Evolutionary conservation across 2,797 vertebrate species (phyloP), one percentile per base, ranked within the genome.

Genomic region (Nannoperca obscura): DNA sequence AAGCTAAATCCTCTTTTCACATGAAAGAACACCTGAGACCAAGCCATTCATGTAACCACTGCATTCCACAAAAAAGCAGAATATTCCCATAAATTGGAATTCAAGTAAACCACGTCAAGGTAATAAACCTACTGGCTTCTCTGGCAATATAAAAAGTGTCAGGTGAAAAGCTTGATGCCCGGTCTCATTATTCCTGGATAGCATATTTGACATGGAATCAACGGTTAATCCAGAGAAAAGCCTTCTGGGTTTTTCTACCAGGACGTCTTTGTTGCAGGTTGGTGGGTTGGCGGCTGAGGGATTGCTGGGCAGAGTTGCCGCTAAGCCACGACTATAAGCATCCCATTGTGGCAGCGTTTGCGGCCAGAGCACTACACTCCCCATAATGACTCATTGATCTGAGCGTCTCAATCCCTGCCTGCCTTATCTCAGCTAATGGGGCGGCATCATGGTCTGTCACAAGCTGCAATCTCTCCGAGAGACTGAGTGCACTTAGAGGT

Each of bases 351-450:
- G 62, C 57, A 64, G 58, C 12, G 67, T 44, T 76, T 55, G 59
- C 7, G 36, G 68, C 84, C 50, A 47, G 47, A 34, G 67, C 83
- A 53, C 69, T 81, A 70, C 78, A 79, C 88, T 88, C 74, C 79
- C 67, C 75, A 27, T 89, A 90, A 87, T 85, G 88, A 92, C 85
- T 89, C 90, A 89, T 85, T 89, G 92, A 93, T 89, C 88, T 88
- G 83, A 88, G 86, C 88, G 81, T 62, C 78, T 86, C 90, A 82
- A 91, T 90, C 88, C 87, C 88, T 83, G 68, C 78, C 81, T 61
- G 76, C 80, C 76, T 92, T 90, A 92, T 93, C 90, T 93, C 74
- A 76, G 83, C 84, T 89, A 90, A 92, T 90, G 86, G 89, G 57
- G 78, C 63, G 1, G 72, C 87, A 85, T 90, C 78, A 24, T 46